Percentiles rank a stretch among this genome's conserved stretches.
These are phyloP conservation scores for Apamea monoglypha DNA, from an alignment of 2,888 invertebrate species.

Conservation along the genomic window DNA sequence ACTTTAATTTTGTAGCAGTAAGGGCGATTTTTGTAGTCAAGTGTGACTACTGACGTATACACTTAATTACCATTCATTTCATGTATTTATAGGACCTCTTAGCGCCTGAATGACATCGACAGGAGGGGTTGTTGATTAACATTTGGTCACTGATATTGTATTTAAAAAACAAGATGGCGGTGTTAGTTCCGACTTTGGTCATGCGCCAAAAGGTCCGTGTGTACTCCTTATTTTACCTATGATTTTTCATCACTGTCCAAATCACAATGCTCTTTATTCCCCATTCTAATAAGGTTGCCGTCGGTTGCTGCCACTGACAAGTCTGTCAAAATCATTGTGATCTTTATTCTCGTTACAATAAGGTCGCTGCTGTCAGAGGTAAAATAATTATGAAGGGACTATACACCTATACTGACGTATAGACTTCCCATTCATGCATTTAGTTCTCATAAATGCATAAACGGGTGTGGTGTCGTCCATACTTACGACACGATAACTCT, in stretches of 20 bases:
- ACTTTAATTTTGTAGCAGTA: neutral
- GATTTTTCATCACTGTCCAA: neutral
- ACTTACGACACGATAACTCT: slow-evolving; percentile 83
- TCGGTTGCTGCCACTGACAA: neutral
- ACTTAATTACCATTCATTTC: neutral
- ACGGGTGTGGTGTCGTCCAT: neutral
- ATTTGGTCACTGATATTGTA: neutral
- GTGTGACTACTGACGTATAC: neutral
- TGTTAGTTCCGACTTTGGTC: neutral
- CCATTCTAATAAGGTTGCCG: neutral
- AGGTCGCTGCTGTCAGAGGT: neutral
- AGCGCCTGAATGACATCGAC: neutral
- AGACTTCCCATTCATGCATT: neutral
- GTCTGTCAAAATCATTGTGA: neutral
- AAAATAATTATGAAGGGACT: neutral
- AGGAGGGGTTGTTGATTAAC: neutral
- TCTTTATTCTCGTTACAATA: neutral
- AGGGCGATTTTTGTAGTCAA: neutral
- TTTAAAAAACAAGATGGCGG: neutral
- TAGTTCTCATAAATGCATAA: neutral
- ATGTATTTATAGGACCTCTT: neutral
- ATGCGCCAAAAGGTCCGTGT: neutral
- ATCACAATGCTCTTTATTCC: neutral
- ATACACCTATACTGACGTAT: neutral
- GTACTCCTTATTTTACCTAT: neutral